Evolutionary conservation across 2,113 vertebrate species (phyloP).

Genomic region (Rhinichthys klamathensis): DNA sequence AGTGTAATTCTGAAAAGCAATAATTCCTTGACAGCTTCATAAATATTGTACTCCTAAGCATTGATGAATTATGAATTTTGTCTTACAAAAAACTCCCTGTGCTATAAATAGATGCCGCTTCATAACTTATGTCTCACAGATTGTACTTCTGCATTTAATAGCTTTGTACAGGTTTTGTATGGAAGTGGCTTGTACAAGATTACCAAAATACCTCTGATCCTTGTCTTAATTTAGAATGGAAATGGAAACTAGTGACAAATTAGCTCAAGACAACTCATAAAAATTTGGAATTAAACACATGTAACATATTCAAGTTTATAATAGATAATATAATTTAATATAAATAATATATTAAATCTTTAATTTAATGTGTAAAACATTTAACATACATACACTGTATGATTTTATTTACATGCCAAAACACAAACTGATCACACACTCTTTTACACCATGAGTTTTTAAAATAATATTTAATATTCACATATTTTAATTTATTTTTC

Average conservation of each 20-base stretch:
- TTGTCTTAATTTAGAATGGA: not conserved
- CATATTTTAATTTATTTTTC: not conserved
- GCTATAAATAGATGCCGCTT: conserved; percentile 2
- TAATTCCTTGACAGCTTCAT: conserved; percentile 33
- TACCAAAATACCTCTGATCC: not conserved
- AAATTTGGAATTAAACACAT: not conserved
- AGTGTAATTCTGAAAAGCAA: not conserved
- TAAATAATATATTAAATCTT: not conserved
- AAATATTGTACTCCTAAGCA: conserved; percentile 16
- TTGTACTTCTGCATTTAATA: conserved; percentile 11
- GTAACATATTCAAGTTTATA: not conserved
- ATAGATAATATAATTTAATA: not conserved
- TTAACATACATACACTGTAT: not conserved
- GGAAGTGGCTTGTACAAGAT: not conserved
- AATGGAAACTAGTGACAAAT: conserved; percentile 2
- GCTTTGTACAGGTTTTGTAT: not conserved
- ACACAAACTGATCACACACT: not conserved
- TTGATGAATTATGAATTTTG: conserved; percentile 34
- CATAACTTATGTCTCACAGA: not conserved
- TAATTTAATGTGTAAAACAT: not conserved
- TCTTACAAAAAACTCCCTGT: not conserved
- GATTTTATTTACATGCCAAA: not conserved
- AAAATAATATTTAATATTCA: not conserved
- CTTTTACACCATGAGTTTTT: not conserved
- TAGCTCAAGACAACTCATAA: not conserved